phyloP scores from a whole-genome alignment of 2,888 invertebrate genomes.

The Dichetophora obliterata region DNA sequence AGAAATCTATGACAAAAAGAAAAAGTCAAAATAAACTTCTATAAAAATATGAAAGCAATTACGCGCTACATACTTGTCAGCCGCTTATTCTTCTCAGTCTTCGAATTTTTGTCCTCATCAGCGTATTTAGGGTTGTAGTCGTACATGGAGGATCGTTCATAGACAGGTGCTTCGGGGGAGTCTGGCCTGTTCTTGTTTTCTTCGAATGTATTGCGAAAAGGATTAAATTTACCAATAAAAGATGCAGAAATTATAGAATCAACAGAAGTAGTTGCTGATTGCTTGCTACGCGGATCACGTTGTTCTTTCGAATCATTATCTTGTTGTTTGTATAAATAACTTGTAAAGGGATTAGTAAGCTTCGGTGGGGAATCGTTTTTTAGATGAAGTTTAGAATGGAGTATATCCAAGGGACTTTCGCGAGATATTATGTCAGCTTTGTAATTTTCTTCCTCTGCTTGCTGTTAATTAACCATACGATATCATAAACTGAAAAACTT shows the following conservation, averaged over 20 bases:
- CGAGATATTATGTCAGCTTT: too few relatives aligned
- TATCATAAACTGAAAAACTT: too few relatives aligned
- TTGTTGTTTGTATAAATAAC: not conserved
- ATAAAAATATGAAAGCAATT: not conserved
- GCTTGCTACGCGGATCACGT: constrained; percentile 2
- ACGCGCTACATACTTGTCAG: constrained; percentile 42
- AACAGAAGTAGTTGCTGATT: not conserved
- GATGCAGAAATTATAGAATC: not conserved
- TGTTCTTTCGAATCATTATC: not conserved
- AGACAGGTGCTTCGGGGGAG: constrained; percentile 55
- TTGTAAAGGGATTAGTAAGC: constrained; percentile 17
- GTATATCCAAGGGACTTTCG: not conserved
- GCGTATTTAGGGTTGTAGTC: constrained; percentile 56
- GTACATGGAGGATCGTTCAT: constrained; percentile 63
- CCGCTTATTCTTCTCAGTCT: constrained; percentile 62
- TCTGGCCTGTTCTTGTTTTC: constrained; percentile 49
- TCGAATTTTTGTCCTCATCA: constrained; percentile 52
- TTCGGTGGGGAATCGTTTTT: not conserved
- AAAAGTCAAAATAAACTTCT: not conserved
- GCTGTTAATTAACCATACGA: not conserved
- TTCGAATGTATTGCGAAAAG: not conserved
- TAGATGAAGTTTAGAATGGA: not conserved
- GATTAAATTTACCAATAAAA: constrained; percentile 2
- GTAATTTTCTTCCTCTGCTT: not conserved
- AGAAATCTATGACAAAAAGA: constrained; percentile 74